phyloP scores from a whole-genome alignment of 2,888 invertebrate genomes.

The Eudasyphora cyanicolor region DNA sequence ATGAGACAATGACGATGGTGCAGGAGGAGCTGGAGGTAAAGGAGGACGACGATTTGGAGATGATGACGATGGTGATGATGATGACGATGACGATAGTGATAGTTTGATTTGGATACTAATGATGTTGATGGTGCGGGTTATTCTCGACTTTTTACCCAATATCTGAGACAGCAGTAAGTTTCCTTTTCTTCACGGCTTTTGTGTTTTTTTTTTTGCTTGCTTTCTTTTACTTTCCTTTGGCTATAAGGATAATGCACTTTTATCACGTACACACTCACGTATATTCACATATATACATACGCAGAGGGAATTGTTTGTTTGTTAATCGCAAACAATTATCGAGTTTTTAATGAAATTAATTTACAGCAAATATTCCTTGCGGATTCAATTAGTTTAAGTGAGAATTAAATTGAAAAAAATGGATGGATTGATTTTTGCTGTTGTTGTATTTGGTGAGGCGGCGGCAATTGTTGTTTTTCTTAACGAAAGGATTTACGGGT shows the following conservation, averaged over 20 bases:
- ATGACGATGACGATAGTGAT: constrained; percentile 32
- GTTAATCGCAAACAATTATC: no score
- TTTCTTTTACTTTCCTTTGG: not conserved
- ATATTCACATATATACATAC: constrained; percentile 38
- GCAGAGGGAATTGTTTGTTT: no score
- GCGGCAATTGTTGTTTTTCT: constrained; percentile 28
- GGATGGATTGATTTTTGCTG: constrained; percentile 56
- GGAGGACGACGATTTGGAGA: no score
- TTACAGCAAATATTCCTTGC: not conserved
- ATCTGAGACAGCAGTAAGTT: constrained; percentile 27
- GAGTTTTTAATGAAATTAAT: no score
- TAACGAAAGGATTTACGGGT: not conserved
- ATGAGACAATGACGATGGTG: not conserved
- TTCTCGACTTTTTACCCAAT: not conserved
- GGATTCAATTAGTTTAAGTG: not conserved
- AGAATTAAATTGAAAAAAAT: constrained; percentile 35
- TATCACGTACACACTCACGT: constrained; percentile 21
- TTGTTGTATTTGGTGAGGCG: not conserved
- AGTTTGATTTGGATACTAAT: not conserved
- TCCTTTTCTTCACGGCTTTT: not conserved
- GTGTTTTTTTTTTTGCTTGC: no score
- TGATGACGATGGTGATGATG: constrained; percentile 4
- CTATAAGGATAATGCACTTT: constrained; percentile 20
- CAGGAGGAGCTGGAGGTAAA: not conserved
- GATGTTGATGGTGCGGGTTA: no score